A percentile compares a stretch with the other conserved stretches of the same genome.
phyloP scores from a whole-genome alignment of 2,888 invertebrate genomes.

The Coelopa pilipes region DNA sequence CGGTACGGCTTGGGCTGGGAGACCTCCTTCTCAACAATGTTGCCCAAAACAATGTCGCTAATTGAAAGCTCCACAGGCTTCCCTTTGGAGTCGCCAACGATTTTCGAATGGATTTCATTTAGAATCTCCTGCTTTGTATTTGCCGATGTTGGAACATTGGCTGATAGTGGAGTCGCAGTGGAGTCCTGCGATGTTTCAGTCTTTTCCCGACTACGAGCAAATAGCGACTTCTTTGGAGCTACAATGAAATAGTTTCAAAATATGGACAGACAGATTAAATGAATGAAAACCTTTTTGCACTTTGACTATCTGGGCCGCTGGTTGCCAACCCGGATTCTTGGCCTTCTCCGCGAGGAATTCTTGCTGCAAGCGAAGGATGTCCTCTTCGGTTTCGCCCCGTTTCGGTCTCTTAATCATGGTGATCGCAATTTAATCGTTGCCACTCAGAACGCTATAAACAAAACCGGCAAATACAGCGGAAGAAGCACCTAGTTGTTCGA shows the following conservation, averaged over 20 bases:
- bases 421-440: constrained; percentile 21
- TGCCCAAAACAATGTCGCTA: constrained; percentile 66
- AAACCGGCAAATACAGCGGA: background rate
- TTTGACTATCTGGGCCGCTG: constrained; percentile 72
- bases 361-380: constrained; percentile 78
- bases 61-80: constrained; percentile 1
- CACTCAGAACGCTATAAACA: background rate
- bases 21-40: constrained; percentile 69
- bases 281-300: constrained; percentile 53
- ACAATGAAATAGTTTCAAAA: constrained; percentile 8
- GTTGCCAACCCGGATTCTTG: constrained; percentile 70
- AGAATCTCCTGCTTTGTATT: constrained; percentile 42
- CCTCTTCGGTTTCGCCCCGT: constrained; percentile 77
- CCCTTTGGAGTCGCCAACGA: constrained; percentile 35
- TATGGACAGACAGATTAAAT: background rate
- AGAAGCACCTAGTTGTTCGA: background rate
- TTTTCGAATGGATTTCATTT: constrained; percentile 54
- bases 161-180: background rate
- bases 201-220: constrained; percentile 52
- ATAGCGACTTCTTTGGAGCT: constrained; percentile 60
- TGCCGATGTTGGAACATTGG: background rate
- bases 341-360: constrained; percentile 73
- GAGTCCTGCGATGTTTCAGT: constrained; percentile 26
- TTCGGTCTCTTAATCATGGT: constrained; percentile 71
- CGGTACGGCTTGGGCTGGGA: constrained; percentile 36